A percentile compares a stretch with the other conserved stretches of the same genome.
phyloP scores from a whole-genome alignment of 1,140 invertebrate species.

The Neodiprion fabricii region DNA sequence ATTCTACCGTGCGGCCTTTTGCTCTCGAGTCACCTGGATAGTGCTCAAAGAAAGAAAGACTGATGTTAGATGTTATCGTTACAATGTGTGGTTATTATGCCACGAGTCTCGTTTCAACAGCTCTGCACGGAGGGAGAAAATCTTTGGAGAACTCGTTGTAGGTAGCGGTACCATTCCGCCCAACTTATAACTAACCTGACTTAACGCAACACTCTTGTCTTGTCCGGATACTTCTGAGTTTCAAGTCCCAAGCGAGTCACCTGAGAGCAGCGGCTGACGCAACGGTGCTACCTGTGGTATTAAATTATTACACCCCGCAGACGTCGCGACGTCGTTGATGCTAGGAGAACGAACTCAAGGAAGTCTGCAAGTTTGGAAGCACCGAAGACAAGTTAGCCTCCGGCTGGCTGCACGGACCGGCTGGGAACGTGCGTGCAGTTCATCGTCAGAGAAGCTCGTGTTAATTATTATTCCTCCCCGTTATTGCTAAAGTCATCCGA shows the following conservation, averaged over 20 bases:
- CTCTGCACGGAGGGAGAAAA: not conserved
- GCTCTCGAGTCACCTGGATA: too few species aligned
- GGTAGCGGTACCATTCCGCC: not conserved
- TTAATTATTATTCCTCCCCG: too few species aligned
- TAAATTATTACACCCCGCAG: slow-evolving; percentile 7
- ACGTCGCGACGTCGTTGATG: not conserved
- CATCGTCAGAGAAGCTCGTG: too few species aligned
- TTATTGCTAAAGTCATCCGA: too few species aligned
- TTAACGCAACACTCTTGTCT: not conserved
- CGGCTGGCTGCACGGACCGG: not conserved
- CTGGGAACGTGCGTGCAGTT: too few species aligned
- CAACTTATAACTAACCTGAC: not conserved
- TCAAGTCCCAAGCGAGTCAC: not conserved
- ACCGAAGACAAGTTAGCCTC: not conserved
- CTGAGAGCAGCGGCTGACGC: not conserved
- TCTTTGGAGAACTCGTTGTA: not conserved
- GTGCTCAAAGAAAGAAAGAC: too few species aligned
- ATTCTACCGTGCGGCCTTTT: too few species aligned
- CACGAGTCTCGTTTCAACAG: too few species aligned
- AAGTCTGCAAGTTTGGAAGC: not conserved
- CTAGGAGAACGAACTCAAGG: not conserved
- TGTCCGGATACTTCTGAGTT: not conserved
- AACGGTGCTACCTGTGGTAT: not conserved
- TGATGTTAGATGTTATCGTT: too few species aligned
- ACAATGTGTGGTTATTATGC: too few species aligned